Evolutionary conservation across 2,888 invertebrate genomes (phyloP).

Genomic region (Yponomeuta plumbellus): DNA sequence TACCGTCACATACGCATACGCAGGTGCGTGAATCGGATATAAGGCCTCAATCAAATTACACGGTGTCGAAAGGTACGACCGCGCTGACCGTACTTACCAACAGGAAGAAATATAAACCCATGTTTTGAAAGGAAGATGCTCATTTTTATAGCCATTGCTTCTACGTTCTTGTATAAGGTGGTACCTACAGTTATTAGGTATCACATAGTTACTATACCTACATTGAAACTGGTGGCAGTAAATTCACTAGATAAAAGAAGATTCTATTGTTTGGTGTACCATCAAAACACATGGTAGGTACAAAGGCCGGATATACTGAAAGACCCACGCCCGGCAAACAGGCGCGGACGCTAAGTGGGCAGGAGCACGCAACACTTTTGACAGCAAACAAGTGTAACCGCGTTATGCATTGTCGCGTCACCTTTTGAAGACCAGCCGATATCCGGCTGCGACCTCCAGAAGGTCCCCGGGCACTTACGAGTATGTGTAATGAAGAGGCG

Average conservation of each 20-base stretch:
- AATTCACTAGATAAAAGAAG: neutral
- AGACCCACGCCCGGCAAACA: neutral
- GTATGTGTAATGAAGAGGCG: constrained; percentile 44
- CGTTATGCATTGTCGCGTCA: constrained; percentile 14
- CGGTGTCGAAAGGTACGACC: neutral
- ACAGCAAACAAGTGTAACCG: constrained; percentile 2
- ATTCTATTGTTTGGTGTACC: neutral
- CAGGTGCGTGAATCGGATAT: neutral
- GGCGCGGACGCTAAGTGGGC: neutral
- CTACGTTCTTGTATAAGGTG: no score
- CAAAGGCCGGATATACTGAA: neutral
- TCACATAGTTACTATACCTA: no score
- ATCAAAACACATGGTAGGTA: neutral
- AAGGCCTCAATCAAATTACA: neutral
- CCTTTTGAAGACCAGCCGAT: constrained; percentile 23
- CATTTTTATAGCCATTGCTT: neutral
- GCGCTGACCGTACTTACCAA: neutral
- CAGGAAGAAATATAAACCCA: neutral
- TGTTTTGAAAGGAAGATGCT: neutral
- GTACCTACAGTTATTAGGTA: no score
- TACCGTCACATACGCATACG: neutral
- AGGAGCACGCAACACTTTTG: constrained; percentile 1
- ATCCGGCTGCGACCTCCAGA: constrained; percentile 70
- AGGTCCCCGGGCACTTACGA: constrained; percentile 50
- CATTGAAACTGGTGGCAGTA: no score